A percentile compares a stretch with the other conserved stretches of the same genome.
These are phyloP conservation scores for Aphrophora alni DNA, from an alignment of 2,888 invertebrate species.

Conservation along the genomic window DNA sequence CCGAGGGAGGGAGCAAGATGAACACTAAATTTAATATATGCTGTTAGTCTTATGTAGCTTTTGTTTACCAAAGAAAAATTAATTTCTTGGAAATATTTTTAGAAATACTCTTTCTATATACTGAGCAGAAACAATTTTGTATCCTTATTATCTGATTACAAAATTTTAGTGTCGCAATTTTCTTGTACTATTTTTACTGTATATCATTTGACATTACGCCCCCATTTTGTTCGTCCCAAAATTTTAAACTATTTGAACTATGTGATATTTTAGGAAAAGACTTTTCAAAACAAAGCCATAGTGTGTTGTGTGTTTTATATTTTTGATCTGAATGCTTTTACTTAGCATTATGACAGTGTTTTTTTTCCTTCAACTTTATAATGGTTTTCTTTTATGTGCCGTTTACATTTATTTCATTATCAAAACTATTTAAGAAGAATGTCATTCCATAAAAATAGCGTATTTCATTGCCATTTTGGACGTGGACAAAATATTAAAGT, in stretches of 20 bases:
- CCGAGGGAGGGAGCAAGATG: too few relatives aligned
- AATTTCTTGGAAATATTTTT: too few relatives aligned
- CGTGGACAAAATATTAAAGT: background rate
- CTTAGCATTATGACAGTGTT: background rate
- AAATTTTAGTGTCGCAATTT: too few relatives aligned
- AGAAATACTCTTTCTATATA: too few relatives aligned
- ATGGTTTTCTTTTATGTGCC: background rate
- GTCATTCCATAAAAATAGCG: background rate
- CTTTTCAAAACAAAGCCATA: background rate
- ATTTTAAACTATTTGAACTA: slow-evolving; percentile 5
- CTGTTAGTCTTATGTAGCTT: too few relatives aligned
- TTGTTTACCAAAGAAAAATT: too few relatives aligned
- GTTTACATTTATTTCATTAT: background rate
- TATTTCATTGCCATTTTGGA: background rate
- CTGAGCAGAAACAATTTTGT: too few relatives aligned
- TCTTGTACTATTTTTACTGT: slow-evolving; percentile 1
- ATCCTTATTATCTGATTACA: too few relatives aligned
- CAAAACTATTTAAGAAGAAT: background rate
- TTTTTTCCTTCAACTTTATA: background rate
- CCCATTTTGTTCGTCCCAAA: background rate
- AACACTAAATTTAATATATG: too few relatives aligned
- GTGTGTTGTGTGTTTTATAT: slow-evolving; percentile 4
- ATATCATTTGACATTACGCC: background rate
- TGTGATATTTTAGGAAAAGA: background rate
- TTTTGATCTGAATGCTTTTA: background rate